Evolutionary conservation across 2,888 invertebrate genomes (phyloP), one percentile per base, ranked within the genome.

Genomic region (Aspidiotus rigidus): DNA sequence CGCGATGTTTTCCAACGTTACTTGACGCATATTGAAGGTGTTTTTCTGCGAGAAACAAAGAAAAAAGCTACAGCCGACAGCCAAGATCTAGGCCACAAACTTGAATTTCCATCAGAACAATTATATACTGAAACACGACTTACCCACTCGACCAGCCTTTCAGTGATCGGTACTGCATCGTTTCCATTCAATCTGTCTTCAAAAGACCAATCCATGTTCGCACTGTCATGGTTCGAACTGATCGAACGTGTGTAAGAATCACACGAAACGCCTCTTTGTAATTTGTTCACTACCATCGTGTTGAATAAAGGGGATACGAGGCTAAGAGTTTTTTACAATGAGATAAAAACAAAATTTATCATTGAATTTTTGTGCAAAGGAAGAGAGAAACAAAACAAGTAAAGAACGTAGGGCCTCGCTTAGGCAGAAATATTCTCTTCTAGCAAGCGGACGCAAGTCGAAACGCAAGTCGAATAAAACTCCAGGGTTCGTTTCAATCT

Each of bases 11-110:
- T 85, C 84, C 73, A 89, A 81, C 60, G 86, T 89, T 73, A 86
- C 83, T 77, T 88, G 85, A 70, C 89, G 80, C 83, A 84, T 84
- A 76, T 84, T 84, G 76, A 84, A 85, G 0, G 84, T 83, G 75
- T 83, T 83, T 75, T 81, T 81, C 80, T 81, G 73, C 57, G 73
- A 74, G 61, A 69, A 61, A 75, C 73, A 73, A 55, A 39, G 10
- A 39, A 15, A 49, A 49, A 42, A 63, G 10, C 16, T 17, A 28
- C 28, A 28, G 28, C 28, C 28, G 28, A 28, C 28, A 28, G 28
- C 1, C 13, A 49, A 10, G 17, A 17, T 17, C 49, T 49, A 17
- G 0, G n/a, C 13, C 11, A 56, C 56, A 3, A 57, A 11, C 3
- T 5, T 57, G 1, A 57, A 11, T 28, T 28, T 28, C 28, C 28